Conservation (phyloP, 2,888 invertebrate genomes). For the Aricia artaxerxes region DNA sequence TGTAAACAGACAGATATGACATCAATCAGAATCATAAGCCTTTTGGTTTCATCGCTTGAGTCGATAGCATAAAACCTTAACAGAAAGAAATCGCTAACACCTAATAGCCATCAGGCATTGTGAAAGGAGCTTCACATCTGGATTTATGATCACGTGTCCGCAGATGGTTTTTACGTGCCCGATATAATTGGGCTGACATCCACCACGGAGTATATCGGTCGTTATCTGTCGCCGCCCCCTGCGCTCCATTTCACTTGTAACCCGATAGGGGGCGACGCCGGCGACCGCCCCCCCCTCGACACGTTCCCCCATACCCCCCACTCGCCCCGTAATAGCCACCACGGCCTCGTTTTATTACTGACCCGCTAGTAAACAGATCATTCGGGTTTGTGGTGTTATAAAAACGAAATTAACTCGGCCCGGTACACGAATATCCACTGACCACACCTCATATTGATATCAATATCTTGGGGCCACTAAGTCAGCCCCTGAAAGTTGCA, state of each 20-base stretch:
- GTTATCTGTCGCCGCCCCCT: conserved; percentile 77
- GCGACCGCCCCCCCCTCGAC: conserved; percentile 49
- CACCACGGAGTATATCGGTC: conserved; percentile 71
- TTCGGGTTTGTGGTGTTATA: conserved; percentile 81
- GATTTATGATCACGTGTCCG: conserved; percentile 26
- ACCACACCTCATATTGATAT: conserved; percentile 45
- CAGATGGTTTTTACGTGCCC: conserved; percentile 39
- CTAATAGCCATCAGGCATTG: neutral
- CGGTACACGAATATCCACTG: conserved; percentile 71
- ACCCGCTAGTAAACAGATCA: conserved; percentile 81
- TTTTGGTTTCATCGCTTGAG: too few relatives aligned
- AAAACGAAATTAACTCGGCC: conserved; percentile 78
- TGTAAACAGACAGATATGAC: too few relatives aligned
- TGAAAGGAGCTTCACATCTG: conserved; percentile 22
- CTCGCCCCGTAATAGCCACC: conserved; percentile 74
- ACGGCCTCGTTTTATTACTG: conserved; percentile 79
- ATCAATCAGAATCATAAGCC: too few relatives aligned
- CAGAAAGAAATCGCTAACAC: neutral
- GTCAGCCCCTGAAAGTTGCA: neutral
- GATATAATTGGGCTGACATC: conserved; percentile 63
- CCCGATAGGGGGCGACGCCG: conserved; percentile 77
- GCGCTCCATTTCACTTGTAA: conserved; percentile 77
- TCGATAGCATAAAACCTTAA: neutral
- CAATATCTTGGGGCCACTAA: neutral
- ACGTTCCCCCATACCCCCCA: conserved; percentile 47